These are phyloP conservation scores for Hartigia nigra DNA, from an alignment of 2,888 invertebrate genomes.

Conservation along the genomic window DNA sequence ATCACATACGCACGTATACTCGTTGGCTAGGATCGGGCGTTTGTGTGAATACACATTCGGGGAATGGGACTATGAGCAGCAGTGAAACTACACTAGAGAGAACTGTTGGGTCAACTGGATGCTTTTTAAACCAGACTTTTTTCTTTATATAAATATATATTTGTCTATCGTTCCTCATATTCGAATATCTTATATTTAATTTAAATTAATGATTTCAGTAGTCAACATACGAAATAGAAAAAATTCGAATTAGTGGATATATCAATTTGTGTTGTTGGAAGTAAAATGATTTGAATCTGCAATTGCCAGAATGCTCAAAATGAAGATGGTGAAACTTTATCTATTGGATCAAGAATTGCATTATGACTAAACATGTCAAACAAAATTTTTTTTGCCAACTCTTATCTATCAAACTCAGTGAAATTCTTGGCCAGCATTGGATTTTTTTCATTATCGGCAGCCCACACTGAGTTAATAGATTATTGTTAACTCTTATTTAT, in stretches of 20 bases:
- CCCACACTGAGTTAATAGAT: not conserved
- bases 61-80: not conserved
- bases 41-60: not conserved
- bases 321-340: no score
- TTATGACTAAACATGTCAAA: no score
- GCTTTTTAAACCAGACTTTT: not conserved
- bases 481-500: not conserved
- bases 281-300: no score
- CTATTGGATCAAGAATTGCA: not conserved
- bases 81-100: not conserved
- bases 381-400: not conserved
- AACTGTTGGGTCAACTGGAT: not conserved
- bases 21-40: not conserved
- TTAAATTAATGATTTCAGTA: not conserved
- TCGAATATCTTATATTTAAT: not conserved
- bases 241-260: no score
- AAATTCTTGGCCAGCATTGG: not conserved
- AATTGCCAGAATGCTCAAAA: no score
- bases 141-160: not conserved
- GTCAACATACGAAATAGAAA: not conserved
- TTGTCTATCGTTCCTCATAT: not conserved
- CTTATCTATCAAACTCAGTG: not conserved
- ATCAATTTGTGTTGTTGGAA: no score
- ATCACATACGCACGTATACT: constrained; percentile 17
- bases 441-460: not conserved